phyloP scores from a whole-genome alignment of 2,888 invertebrate genomes.

The Neoascia interrupta region DNA sequence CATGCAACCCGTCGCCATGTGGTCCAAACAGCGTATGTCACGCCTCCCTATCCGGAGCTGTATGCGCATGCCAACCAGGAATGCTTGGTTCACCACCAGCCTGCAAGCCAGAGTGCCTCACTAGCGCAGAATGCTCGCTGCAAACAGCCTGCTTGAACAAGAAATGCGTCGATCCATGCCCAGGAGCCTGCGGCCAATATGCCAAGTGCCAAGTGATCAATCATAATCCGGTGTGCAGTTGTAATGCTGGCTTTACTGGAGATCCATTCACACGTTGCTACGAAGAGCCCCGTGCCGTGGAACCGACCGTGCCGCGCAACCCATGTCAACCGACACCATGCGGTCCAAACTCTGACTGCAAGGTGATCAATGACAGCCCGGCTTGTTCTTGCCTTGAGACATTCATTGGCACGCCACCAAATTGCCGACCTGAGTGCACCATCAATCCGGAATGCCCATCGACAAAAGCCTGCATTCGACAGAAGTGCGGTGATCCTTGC shows the following conservation, averaged over 20 bases:
- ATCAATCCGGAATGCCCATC: conserved; percentile 85
- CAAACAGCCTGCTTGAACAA: conserved; percentile 87
- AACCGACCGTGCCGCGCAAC: conserved; percentile 79
- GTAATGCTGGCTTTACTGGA: conserved; percentile 85
- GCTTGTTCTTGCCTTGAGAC: conserved; percentile 83
- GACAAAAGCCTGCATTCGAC: conserved; percentile 83
- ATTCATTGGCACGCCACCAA: conserved; percentile 84
- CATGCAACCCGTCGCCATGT: conserved; percentile 87
- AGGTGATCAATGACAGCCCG: conserved; percentile 81
- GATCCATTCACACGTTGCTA: conserved; percentile 87
- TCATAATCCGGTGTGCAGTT: conserved; percentile 90
- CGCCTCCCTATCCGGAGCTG: conserved; percentile 83
- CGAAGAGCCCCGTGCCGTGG: conserved; percentile 76
- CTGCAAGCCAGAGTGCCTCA: conserved; percentile 89
- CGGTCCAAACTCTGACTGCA: conserved; percentile 84
- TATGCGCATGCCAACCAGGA: conserved; percentile 86
- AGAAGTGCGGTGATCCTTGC: conserved; percentile 84
- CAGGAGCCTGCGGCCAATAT: conserved; percentile 88
- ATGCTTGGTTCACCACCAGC: conserved; percentile 87
- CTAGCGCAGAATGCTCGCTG: conserved; percentile 87
- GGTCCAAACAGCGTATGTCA: conserved; percentile 87
- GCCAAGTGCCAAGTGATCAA: conserved; percentile 90
- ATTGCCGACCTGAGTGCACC: conserved; percentile 84
- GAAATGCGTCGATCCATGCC: conserved; percentile 89
- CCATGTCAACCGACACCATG: conserved; percentile 85